Conservation (phyloP, 2,113 vertebrate genomes). For the Willisornis vidua region DNA sequence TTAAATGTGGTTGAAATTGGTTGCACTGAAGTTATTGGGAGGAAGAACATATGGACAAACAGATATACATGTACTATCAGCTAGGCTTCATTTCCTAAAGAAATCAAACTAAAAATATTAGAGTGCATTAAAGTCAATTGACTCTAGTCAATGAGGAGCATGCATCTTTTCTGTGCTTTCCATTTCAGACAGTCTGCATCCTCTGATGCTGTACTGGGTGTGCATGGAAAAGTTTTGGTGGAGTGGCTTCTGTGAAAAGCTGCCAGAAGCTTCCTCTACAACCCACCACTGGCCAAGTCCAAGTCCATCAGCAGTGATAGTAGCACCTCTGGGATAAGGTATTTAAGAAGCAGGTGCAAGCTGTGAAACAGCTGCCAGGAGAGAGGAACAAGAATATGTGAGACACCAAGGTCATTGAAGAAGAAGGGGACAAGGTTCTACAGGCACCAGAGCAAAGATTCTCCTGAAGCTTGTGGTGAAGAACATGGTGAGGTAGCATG, state of each 20-base stretch:
- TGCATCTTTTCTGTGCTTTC: background rate
- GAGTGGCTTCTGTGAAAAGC: background rate
- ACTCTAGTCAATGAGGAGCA: background rate
- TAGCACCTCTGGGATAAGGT: background rate
- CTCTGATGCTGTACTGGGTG: background rate
- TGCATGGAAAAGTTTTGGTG: background rate
- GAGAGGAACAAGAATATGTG: background rate
- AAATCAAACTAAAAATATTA: constrained; percentile 18
- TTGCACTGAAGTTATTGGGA: background rate
- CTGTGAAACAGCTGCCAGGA: background rate
- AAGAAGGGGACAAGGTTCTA: background rate
- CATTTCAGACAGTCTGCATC: background rate
- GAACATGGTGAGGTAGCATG: background rate
- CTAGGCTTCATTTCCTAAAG: background rate
- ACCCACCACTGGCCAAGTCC: fast-evolving
- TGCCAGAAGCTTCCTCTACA: background rate
- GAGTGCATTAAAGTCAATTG: background rate
- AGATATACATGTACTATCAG: background rate
- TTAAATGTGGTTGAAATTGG: background rate
- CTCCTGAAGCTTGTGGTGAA: background rate
- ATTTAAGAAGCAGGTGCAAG: background rate
- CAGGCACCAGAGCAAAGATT: background rate
- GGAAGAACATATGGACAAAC: constrained; percentile 29
- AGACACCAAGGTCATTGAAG: background rate
- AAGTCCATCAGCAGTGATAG: background rate